phyloP scores from a whole-genome alignment of 2,797 vertebrate species.

The Tachyglossus aculeatus region DNA sequence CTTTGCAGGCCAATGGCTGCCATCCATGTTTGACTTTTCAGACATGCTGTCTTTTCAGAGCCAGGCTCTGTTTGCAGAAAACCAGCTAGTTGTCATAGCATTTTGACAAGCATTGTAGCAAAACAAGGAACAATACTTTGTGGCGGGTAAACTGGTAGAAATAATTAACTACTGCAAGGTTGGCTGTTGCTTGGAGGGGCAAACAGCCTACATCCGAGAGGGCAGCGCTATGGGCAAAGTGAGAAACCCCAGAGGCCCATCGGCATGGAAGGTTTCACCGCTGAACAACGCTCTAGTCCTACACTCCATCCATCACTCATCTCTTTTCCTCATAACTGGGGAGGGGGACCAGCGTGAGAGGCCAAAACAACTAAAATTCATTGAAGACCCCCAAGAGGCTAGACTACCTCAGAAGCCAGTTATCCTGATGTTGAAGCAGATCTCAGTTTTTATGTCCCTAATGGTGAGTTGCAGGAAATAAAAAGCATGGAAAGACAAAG shows the following conservation, averaged over 20 bases:
- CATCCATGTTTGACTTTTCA: slow-evolving; percentile 76
- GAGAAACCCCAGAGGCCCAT: neutral
- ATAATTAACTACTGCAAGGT: slow-evolving; percentile 23
- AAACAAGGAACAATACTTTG: slow-evolving; percentile 59
- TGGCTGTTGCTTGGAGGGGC: slow-evolving; percentile 13
- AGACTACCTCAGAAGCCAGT: slow-evolving; percentile 1
- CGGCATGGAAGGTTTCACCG: too few species aligned
- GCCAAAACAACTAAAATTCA: slow-evolving; percentile 25
- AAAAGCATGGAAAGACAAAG: slow-evolving; percentile 35
- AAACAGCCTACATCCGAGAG: neutral
- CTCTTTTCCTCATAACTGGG: slow-evolving; percentile 12
- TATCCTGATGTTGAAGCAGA: slow-evolving; percentile 1
- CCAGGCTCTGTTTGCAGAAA: slow-evolving; percentile 69
- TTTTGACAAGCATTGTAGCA: slow-evolving; percentile 71
- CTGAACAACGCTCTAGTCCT: too few species aligned
- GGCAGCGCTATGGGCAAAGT: neutral
- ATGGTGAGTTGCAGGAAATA: slow-evolving; percentile 45
- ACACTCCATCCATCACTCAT: neutral
- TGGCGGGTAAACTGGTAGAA: slow-evolving; percentile 48
- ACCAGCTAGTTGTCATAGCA: slow-evolving; percentile 75
- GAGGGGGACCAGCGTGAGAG: neutral
- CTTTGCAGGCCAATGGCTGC: slow-evolving; percentile 75
- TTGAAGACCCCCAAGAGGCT: slow-evolving; percentile 5
- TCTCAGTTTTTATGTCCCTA: slow-evolving; percentile 17
- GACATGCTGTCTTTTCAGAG: slow-evolving; percentile 71